Conservation (phyloP, 2,888 invertebrate species). For the Brachyopa scutellaris region DNA sequence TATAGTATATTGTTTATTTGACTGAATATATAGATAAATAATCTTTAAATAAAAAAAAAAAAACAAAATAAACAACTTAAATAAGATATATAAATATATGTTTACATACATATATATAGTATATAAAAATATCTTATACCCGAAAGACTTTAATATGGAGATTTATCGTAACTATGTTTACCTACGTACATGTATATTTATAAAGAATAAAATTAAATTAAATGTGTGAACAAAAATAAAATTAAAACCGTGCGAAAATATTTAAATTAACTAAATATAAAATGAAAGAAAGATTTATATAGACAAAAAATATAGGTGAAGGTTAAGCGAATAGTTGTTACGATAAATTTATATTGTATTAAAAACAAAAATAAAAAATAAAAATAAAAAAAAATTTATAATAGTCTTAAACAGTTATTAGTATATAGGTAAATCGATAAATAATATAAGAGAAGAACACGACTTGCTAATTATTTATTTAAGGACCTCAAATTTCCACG, state of each 20-base stretch:
- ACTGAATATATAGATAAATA: too few species aligned
- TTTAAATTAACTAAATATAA: too few species aligned
- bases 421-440: not conserved
- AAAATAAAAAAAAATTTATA: too few species aligned
- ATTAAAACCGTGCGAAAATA: not conserved
- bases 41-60: constrained; percentile 10
- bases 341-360: not conserved
- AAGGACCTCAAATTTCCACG: too few species aligned
- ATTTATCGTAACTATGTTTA: constrained; percentile 23
- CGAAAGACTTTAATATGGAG: constrained; percentile 57
- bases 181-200: constrained; percentile 26
- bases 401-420: not conserved
- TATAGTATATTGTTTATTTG: too few species aligned
- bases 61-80: not conserved
- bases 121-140: constrained; percentile 48
- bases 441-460: not conserved
- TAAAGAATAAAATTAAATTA: constrained; percentile 31
- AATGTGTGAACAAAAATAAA: constrained; percentile 9
- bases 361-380: not conserved
- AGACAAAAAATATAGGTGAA: not conserved
- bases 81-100: constrained; percentile 11
- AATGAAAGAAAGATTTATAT: constrained; percentile 20
- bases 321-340: not conserved
- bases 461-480: too few species aligned
- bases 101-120: constrained; percentile 12